These are phyloP conservation scores for Heliconius ethilla DNA, from an alignment of 2,888 invertebrate species.

Conservation along the genomic window DNA sequence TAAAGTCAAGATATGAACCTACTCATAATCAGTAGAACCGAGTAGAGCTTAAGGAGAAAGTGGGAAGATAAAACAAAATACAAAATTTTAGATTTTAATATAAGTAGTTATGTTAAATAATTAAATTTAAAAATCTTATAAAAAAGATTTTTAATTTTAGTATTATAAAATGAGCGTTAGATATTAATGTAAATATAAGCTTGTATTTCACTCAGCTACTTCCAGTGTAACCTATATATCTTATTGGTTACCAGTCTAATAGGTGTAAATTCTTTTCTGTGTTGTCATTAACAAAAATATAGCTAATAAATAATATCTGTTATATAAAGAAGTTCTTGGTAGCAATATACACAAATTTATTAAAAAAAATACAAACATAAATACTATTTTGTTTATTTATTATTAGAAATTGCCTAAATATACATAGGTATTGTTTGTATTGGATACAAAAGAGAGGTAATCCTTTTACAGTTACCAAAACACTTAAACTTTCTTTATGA, in stretches of 20 bases:
- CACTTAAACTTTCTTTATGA: neutral
- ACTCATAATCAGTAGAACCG: neutral
- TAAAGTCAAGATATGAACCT: neutral
- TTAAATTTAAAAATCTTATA: too few species aligned
- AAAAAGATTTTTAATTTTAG: too few species aligned
- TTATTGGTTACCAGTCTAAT: conserved; percentile 15
- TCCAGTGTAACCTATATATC: neutral
- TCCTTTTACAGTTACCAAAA: neutral
- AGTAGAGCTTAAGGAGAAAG: too few species aligned
- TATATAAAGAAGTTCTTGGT: neutral
- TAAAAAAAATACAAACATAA: neutral
- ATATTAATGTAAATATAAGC: too few species aligned
- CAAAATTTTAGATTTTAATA: too few species aligned
- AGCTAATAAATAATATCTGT: neutral
- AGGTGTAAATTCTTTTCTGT: neutral
- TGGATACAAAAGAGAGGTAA: neutral
- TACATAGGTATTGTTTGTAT: neutral
- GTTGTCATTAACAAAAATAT: neutral
- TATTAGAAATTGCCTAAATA: neutral
- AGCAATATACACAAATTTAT: neutral
- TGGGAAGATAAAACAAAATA: too few species aligned
- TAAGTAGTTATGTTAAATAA: too few species aligned
- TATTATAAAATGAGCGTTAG: too few species aligned
- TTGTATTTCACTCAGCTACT: neutral
- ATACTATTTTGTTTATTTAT: neutral